These are phyloP conservation scores for Paramisgurnus dabryanus DNA, from an alignment of 2,113 vertebrate species.

Conservation along the genomic window DNA sequence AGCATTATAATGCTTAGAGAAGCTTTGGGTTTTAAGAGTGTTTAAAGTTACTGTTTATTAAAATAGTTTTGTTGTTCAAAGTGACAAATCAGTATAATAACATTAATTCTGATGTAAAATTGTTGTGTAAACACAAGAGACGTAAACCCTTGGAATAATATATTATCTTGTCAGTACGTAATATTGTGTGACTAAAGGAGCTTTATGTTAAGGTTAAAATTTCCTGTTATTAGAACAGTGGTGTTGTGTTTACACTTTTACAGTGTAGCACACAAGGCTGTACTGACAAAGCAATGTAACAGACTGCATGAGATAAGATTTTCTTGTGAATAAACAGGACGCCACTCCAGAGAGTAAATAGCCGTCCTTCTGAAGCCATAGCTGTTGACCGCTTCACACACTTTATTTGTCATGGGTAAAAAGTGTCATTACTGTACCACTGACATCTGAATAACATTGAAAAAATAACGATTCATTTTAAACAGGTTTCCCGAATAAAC, in stretches of 20 bases:
- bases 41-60: not conserved
- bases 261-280: no score
- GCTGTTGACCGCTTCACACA: not conserved
- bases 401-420: no score
- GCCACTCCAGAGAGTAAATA: not conserved
- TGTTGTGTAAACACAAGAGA: not conserved
- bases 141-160: not conserved
- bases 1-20: not conserved
- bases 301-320: not conserved
- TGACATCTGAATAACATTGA: no score
- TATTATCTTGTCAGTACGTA: not conserved
- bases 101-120: not conserved
- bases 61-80: constrained; percentile 25
- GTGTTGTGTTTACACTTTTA: not conserved
- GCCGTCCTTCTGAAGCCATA: not conserved
- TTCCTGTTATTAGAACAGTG: not conserved
- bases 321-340: not conserved
- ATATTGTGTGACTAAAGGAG: not conserved
- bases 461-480: no score
- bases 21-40: not conserved
- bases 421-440: no score
- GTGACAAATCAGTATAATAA: not conserved
- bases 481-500: no score
- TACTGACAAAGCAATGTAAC: not conserved
- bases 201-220: not conserved